Conservation (phyloP, 2,113 vertebrate genomes). For the Rattus rattus region DNA sequence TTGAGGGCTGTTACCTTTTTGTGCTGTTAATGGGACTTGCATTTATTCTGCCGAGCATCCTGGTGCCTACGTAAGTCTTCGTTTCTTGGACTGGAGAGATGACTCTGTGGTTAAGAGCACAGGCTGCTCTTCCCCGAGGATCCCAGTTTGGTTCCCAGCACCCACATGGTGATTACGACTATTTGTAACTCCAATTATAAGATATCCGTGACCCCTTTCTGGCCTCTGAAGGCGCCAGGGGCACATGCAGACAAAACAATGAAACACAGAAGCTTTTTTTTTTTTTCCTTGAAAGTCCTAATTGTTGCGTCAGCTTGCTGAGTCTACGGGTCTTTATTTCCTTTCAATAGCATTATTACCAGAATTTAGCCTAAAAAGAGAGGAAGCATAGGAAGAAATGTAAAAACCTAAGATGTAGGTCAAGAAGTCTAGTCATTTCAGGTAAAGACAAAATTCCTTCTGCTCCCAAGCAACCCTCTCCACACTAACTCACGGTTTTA, state of each 20-base stretch:
- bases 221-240: neutral
- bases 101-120: neutral
- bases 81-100: neutral
- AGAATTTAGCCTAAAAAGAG: conserved; percentile 18
- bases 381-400: neutral
- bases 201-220: neutral
- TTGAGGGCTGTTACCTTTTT: neutral
- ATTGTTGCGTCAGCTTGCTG: neutral
- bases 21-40: neutral
- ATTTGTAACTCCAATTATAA: neutral
- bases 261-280: neutral
- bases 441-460: neutral
- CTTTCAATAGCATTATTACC: neutral
- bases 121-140: neutral
- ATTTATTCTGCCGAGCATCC: neutral
- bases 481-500: neutral
- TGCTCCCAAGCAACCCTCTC: neutral
- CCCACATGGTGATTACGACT: too few relatives aligned
- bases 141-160: neutral
- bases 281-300: neutral
- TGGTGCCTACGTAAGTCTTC: neutral
- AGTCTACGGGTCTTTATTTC: neutral
- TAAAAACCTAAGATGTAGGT: neutral
- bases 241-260: neutral
- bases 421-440: neutral